Percentiles rank a stretch among this genome's conserved stretches.
These are phyloP conservation scores for Oncorhynchus masou DNA, from an alignment of 2,113 vertebrate genomes.

Conservation along the genomic window DNA sequence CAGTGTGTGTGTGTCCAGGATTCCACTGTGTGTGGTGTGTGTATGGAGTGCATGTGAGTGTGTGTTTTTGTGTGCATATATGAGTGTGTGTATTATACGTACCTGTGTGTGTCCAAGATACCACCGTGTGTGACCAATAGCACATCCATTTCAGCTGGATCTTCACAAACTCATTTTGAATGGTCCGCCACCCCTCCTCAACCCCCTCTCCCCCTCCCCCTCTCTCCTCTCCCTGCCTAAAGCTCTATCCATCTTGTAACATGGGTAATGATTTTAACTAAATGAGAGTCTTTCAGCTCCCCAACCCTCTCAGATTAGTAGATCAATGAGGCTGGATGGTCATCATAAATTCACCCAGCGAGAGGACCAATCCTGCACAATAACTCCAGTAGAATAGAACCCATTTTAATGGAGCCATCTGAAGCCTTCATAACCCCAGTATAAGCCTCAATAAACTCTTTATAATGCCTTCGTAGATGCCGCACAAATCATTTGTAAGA, in stretches of 20 bases:
- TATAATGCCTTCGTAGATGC: too few species aligned
- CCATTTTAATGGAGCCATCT: background rate
- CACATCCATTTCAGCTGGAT: background rate
- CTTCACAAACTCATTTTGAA: constrained; percentile 2
- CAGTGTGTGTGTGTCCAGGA: constrained; percentile 12
- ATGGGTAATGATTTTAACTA: constrained; percentile 59
- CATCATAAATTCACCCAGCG: background rate
- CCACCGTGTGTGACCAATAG: background rate
- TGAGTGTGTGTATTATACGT: background rate
- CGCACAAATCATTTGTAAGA: too few species aligned
- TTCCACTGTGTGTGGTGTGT: background rate
- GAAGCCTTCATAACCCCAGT: background rate
- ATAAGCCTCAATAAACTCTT: too few species aligned
- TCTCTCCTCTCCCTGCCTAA: constrained; percentile 3
- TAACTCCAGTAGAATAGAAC: too few species aligned
- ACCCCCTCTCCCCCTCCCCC: background rate
- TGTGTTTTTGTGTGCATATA: constrained; percentile 15
- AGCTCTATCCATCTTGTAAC: constrained; percentile 46
- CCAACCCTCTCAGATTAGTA: constrained; percentile 48
- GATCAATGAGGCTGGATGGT: constrained; percentile 56
- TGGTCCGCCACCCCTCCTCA: background rate
- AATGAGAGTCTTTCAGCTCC: constrained; percentile 58
- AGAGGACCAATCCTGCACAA: too few species aligned
- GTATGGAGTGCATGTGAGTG: constrained; percentile 5
- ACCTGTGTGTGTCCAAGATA: too few species aligned